A percentile compares a stretch with the other conserved stretches of the same genome.
Evolutionary conservation across 1,140 invertebrate genomes (phyloP).

Genomic region (Caenorhabditis elegans): DNA sequence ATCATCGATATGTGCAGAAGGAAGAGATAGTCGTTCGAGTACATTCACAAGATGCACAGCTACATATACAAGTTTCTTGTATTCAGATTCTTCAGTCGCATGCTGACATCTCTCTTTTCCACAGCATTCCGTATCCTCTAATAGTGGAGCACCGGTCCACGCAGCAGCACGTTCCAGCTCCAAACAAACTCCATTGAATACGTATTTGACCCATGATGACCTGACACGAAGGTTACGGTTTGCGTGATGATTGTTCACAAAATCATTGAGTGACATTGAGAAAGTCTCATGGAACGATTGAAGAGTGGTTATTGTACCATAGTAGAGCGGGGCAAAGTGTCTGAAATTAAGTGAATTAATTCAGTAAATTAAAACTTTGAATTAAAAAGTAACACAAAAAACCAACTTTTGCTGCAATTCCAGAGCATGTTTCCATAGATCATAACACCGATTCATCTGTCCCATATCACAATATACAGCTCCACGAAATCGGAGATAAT

Average conservation of each 20-base stretch:
- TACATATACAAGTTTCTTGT: not conserved
- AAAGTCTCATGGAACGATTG: slow-evolving; percentile 46
- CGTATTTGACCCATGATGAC: not conserved
- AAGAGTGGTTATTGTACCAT: slow-evolving; percentile 21
- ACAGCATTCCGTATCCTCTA: slow-evolving; percentile 9
- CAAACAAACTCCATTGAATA: not conserved
- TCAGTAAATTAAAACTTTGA: not conserved
- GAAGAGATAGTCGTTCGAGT: not conserved
- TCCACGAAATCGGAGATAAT: slow-evolving; percentile 55
- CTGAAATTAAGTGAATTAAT: slow-evolving; percentile 15
- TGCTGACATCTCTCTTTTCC: not conserved
- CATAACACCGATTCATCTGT: slow-evolving; percentile 53
- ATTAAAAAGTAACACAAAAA: not conserved
- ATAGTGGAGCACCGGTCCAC: not conserved
- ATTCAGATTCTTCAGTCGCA: not conserved
- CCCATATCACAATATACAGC: slow-evolving; percentile 59
- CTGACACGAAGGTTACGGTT: not conserved
- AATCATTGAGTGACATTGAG: slow-evolving; percentile 34
- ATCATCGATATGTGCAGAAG: not conserved
- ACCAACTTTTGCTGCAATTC: slow-evolving; percentile 46
- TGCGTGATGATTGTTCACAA: slow-evolving; percentile 9
- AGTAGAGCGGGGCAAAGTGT: slow-evolving; percentile 21
- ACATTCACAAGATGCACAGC: not conserved
- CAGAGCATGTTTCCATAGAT: slow-evolving; percentile 56
- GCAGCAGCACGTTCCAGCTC: not conserved